Evolutionary conservation across 2,888 invertebrate genomes (phyloP).

Genomic region (Hyposoter dolosus): DNA sequence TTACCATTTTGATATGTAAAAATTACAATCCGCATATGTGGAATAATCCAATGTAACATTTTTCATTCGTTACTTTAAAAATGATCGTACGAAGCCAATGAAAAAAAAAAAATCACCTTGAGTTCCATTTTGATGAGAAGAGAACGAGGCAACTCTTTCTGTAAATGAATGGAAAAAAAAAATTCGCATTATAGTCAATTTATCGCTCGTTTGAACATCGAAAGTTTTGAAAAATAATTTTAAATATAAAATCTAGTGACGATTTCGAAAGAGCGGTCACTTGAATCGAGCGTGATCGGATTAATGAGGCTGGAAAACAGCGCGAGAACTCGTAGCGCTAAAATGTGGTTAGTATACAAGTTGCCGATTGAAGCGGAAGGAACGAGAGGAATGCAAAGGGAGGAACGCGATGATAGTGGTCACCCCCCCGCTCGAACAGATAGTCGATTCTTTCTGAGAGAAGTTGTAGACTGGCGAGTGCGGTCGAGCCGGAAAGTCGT

Average conservation of each 20-base stretch:
- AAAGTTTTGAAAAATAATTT: neutral
- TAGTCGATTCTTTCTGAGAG: conserved; percentile 62
- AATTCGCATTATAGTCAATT: neutral
- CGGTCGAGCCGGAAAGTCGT: conserved; percentile 62
- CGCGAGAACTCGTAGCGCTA: conserved; percentile 35
- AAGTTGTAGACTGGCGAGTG: conserved; percentile 59
- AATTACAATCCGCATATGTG: neutral
- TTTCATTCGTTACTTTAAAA: no score
- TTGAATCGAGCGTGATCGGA: conserved; percentile 20
- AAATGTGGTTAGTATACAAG: conserved; percentile 71
- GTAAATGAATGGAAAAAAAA: neutral
- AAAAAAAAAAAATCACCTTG: no score
- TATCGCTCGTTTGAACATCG: neutral
- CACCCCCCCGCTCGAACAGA: conserved; percentile 74
- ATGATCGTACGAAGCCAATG: no score
- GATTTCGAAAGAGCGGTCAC: neutral
- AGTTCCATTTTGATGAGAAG: no score
- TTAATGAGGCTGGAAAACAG: conserved; percentile 36
- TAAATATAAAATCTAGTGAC: neutral
- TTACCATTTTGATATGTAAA: neutral
- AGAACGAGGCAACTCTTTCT: neutral
- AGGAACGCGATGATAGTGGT: conserved; percentile 79
- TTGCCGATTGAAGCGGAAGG: conserved; percentile 78
- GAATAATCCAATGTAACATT: neutral
- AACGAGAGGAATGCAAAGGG: conserved; percentile 80